Percentiles rank a stretch among this genome's conserved stretches.
Evolutionary conservation across 1,140 invertebrate species (phyloP).

Genomic region (Trichonephila inaurata): DNA sequence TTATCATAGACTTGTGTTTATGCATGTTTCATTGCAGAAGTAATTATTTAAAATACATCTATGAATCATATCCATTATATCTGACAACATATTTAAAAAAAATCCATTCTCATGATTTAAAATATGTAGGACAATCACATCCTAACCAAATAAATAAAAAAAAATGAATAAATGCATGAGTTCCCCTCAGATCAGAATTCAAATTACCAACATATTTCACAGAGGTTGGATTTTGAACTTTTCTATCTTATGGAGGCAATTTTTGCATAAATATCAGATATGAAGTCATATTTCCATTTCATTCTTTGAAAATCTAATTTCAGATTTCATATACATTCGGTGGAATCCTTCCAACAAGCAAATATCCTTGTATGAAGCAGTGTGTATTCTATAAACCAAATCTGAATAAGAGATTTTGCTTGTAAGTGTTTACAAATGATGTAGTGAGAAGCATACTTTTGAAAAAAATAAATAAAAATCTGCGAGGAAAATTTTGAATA

Average conservation of each 20-base stretch:
- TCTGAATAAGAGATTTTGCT: no score
- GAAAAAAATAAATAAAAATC: no score
- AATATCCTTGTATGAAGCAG: no score
- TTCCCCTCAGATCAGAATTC: not conserved
- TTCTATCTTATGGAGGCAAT: not conserved
- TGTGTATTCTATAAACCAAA: no score
- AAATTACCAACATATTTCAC: not conserved
- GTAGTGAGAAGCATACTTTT: no score
- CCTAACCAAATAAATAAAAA: not conserved
- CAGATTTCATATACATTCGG: not conserved
- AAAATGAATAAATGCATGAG: not conserved
- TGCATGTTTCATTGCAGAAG: no score
- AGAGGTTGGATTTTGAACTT: not conserved
- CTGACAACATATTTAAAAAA: not conserved
- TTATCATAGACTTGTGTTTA: no score
- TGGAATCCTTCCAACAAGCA: not conserved
- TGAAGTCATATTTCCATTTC: not conserved
- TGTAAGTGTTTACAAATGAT: no score
- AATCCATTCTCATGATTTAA: not conserved
- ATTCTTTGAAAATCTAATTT: slow-evolving; percentile 1
- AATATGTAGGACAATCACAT: not conserved
- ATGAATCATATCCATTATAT: not conserved
- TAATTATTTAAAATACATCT: not conserved
- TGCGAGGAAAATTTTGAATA: no score
- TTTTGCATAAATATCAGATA: not conserved